Base-by-base conservation (phyloP, 1,140 invertebrate species). In the Mya arenaria region DNA sequence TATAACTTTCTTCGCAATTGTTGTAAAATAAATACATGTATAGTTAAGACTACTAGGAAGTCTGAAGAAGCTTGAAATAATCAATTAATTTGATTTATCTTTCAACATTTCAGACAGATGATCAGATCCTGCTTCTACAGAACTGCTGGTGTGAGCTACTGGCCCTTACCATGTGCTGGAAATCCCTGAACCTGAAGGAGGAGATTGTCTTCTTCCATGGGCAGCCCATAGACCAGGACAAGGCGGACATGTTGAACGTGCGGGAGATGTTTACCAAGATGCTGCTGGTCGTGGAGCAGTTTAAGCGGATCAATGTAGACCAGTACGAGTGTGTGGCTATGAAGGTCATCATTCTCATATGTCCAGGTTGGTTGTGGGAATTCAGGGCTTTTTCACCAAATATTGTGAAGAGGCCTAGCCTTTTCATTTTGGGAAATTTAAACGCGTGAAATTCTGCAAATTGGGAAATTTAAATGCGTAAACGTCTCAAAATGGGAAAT, bases 111-210 rank as follows among this genome's bases (percentile, higher is more conserved):
- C 90, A 97, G 96, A 97, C 98, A 89, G 97, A 98, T 93, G 98
- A 99, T 94, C 98, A 99, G 93, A 99, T 98, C 82, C 96, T 97
- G 89, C 93, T 99, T 85, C 95, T 99, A 48, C 98, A 99, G 87
- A 99, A 99, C 92, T 98, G 97, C 55, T 99, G 98, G 98, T 98
- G 97, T 93, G 98, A 99, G 92, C 93, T 99, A 68, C 92, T 99
- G 75, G 94, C 98, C 37, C 96, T 99, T 19, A 92, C 92, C 89
- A 87, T 90, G 55, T 92, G 92, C 81, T 92, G 89, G 88, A 84
- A 89, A 28, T 92, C 92, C 5, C 86, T 92, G 48, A 75, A 87
- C 17, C 86, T 83, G 2, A 85, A 85, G 0, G 87, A 84, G 55
- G 89, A 90, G 81, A 90, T 98, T 82, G 94, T 96, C 71, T 96